These are phyloP conservation scores for Chirona hameri DNA, from an alignment of 2,888 invertebrate species.

Conservation along the genomic window DNA sequence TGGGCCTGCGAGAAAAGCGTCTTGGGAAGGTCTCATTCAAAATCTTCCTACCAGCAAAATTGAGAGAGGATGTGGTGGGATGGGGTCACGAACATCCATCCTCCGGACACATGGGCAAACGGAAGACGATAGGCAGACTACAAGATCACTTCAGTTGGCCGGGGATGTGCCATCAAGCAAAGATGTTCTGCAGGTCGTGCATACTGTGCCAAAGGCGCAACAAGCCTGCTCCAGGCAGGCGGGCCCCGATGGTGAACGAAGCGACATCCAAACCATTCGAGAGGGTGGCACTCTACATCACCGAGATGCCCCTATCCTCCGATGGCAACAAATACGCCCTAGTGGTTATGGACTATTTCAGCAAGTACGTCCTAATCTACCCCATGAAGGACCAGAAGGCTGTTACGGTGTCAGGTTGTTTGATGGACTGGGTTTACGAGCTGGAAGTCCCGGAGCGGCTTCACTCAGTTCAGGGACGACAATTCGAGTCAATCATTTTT, in stretches of 20 bases:
- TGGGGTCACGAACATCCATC: not conserved
- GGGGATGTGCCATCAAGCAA: not conserved
- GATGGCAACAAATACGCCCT: not conserved
- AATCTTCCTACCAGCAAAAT: not conserved
- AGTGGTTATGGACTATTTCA: not conserved
- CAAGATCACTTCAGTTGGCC: not conserved
- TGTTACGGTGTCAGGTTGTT: not conserved
- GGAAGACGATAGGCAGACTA: not conserved
- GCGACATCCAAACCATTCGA: not conserved
- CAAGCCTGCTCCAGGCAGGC: not conserved
- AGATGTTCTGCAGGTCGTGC: not conserved
- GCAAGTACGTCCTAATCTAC: not conserved
- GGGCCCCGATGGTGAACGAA: not conserved
- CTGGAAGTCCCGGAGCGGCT: not conserved
- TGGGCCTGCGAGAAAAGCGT: not conserved
- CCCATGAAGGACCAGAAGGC: not conserved
- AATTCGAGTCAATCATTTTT: not conserved
- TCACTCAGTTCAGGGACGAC: not conserved
- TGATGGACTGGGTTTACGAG: constrained; percentile 4
- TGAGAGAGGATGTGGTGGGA: not conserved
- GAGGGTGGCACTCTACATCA: not conserved
- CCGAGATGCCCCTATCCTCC: not conserved
- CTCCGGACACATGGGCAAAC: not conserved
- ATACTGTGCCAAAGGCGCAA: not conserved
- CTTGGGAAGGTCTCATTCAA: not conserved